Evolutionary conservation across 2,797 vertebrate genomes (phyloP).

Genomic region (Acanthornis magna): DNA sequence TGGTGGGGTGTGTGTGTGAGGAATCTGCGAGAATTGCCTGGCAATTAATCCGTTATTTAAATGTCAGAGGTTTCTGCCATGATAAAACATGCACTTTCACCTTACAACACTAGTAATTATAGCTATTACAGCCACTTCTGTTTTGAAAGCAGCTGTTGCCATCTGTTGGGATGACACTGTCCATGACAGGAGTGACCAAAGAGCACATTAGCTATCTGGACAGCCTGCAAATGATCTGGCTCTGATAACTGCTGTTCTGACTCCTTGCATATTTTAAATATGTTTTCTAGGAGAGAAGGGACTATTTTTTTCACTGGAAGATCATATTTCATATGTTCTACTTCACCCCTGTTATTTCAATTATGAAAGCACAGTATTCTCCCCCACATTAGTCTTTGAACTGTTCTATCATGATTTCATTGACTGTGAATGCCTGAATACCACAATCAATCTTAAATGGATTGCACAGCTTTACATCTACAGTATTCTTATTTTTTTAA

Average conservation of each 20-base stretch:
- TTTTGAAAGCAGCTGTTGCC: conserved; percentile 9
- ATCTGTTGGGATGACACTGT: background rate
- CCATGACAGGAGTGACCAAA: background rate
- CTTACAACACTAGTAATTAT: background rate
- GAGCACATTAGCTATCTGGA: background rate
- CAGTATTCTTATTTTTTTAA: background rate
- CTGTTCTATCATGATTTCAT: background rate
- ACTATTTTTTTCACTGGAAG: background rate
- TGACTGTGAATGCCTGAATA: background rate
- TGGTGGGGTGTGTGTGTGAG: too few species aligned
- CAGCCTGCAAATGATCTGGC: background rate
- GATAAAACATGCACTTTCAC: background rate
- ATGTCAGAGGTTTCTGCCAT: background rate
- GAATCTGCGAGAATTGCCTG: background rate
- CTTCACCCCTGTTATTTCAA: background rate
- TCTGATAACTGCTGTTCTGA: background rate
- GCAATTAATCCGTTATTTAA: background rate
- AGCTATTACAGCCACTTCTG: background rate
- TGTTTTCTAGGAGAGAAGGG: background rate
- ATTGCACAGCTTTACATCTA: background rate
- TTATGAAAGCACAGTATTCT: background rate
- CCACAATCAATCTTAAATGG: background rate
- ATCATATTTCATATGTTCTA: background rate
- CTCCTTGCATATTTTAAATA: background rate
- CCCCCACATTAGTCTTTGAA: background rate